Evolutionary conservation across 2,113 vertebrate genomes (phyloP), one percentile per base, ranked within the genome.

Genomic region (Eudorcas thomsonii): DNA sequence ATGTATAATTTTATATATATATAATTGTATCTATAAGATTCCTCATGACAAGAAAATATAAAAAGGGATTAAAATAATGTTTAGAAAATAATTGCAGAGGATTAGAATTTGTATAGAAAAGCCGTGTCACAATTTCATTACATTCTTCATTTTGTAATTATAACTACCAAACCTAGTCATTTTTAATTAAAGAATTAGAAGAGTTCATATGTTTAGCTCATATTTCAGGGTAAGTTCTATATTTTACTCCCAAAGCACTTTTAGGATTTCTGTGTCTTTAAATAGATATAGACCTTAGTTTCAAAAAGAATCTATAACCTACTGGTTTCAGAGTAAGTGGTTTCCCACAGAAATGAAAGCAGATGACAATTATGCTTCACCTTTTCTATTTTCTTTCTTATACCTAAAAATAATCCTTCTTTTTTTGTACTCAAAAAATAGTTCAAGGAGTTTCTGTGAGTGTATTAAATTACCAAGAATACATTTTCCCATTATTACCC

Each of bases 331-430:
- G 91, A 95, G 93, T 94, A 97, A 89, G 84, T 45, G 45, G 97
- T 97, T 98, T 96, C 57, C 5, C 15, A 88, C 85, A 74, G 55
- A 33, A 57, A 50, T 30, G 77, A 81, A 64, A 89, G 10, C 97
- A 96, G 90, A 52, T 97, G 96, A 33, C 93, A 98, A 97, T 43
- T 96, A 80, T 1, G 10, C 33, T 84, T 85, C 33, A 55, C 6
- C 16, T 39, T 13, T 77, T 77, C 3, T 43, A 54, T 33, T 67
- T 94, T 91, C 78, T 54, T 93, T 67, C 91, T 57, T 90, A 93
- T 9, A 83, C 14, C 94, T 98, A 98, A 98, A 98, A 97, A 98
- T 97, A 98, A 90, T 78, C 30, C 3, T 91, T 91, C 93, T 60
- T 95, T 98, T 97, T 95, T 81, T 87, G 55, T 12, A 77, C 23